These are phyloP conservation scores for Acinonyx jubatus DNA, from an alignment of 2,113 vertebrate genomes.

Conservation along the genomic window DNA sequence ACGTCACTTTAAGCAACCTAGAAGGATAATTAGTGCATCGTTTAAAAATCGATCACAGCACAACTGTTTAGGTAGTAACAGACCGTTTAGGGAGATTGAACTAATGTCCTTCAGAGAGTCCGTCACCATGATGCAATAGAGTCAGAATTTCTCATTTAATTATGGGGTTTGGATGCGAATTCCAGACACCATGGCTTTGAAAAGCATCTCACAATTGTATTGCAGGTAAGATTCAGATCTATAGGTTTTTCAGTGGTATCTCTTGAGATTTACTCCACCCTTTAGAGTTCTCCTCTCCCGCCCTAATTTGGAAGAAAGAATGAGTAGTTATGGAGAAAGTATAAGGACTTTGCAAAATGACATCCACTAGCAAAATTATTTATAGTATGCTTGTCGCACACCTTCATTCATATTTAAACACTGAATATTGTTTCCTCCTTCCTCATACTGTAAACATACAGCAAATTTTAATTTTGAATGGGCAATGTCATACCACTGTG, in stretches of 20 bases:
- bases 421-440: background rate
- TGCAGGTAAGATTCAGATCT: background rate
- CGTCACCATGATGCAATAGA: background rate
- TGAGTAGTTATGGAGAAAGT: background rate
- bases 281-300: background rate
- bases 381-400: background rate
- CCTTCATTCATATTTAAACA: background rate
- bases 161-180: background rate
- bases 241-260: background rate
- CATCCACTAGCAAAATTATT: background rate
- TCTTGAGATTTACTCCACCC: background rate
- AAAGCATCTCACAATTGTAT: background rate
- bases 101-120: background rate
- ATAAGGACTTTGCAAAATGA: background rate
- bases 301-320: background rate
- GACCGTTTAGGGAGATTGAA: background rate
- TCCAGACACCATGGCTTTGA: background rate
- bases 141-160: background rate
- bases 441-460: background rate
- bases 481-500: background rate
- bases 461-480: background rate
- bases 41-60: background rate
- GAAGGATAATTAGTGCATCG: background rate
- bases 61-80: background rate
- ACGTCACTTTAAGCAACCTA: background rate